These are phyloP conservation scores for Rhopalosiphum padi DNA, from an alignment of 1,140 invertebrate genomes.

Conservation along the genomic window DNA sequence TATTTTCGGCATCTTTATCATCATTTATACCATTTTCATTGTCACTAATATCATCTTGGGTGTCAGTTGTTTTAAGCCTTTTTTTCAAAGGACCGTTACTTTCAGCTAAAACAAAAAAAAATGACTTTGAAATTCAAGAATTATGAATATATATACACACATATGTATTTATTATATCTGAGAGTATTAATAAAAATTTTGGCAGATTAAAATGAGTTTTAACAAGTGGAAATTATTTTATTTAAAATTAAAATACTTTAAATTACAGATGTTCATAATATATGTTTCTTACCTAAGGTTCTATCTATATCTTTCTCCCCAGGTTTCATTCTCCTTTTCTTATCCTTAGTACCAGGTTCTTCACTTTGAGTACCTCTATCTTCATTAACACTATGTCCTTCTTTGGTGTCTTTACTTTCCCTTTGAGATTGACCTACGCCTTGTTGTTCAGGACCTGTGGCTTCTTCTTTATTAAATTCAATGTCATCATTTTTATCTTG, in stretches of 20 bases:
- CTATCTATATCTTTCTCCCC: conserved; percentile 70
- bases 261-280: neutral
- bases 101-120: conserved; percentile 64
- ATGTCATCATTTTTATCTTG: conserved; percentile 54
- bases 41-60: conserved; percentile 65
- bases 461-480: conserved; percentile 57
- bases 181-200: neutral
- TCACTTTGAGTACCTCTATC: conserved; percentile 64
- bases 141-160: no score
- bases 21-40: conserved; percentile 66
- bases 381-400: conserved; percentile 68
- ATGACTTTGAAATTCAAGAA: neutral
- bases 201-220: neutral
- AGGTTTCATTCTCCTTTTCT: conserved; percentile 68
- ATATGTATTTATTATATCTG: neutral
- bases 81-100: conserved; percentile 70
- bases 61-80: conserved; percentile 70
- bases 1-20: conserved; percentile 65
- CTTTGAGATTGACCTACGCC: conserved; percentile 68
- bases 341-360: conserved; percentile 63
- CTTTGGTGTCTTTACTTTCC: conserved; percentile 67
- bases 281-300: conserved; percentile 66
- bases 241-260: conserved; percentile 33
- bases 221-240: conserved; percentile 58
- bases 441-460: conserved; percentile 65